Evolutionary conservation across 2,888 invertebrate genomes (phyloP), one percentile per base, ranked within the genome.

Genomic region (Cyaniris semiargus): DNA sequence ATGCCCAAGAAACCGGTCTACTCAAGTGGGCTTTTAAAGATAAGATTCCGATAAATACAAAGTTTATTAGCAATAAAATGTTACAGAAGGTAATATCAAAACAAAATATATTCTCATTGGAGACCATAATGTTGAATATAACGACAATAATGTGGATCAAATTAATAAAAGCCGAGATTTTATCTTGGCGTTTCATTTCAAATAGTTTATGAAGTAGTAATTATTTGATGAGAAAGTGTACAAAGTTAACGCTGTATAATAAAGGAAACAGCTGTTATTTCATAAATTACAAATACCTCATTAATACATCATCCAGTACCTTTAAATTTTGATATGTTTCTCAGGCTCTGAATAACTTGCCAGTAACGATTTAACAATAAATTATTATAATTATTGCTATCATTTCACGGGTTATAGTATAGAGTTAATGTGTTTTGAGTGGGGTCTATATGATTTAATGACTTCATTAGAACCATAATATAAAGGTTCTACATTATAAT

Each of bases 51-150:
- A 72, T 72, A 72, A 72, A 44, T 72, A 44, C 72, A 38, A 44
- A 72, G 72, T 72, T 72, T 72, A 72, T 72, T 72, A 44, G 72
- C 72, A 44, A 72, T 72, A 38, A 38, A 72, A 72, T 72, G 72
- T 44, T 21, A 15, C 38, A 38, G 72, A 72, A 72, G 72, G 72
- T 27, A 27, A 74, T 27, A 74, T 74, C 53, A 74, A 74, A 53
- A 74, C 53, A 23, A 48, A 53, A 74, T 74, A 72, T 72, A 74
- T 74, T 44, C 72, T 38, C 38, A 48, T 31, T 8, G 53, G 44
- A 27, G 13, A 74, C 48, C 23, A 48, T 48, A 18, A 74, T 18
- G 23, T 27, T 53, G 23, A 53, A 48, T 27, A 48, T 74, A 74
- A 53, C 53, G 27, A 48, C 53, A 74, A 53, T 74, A 18, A 74